Evolutionary conservation across 2,888 invertebrate genomes (phyloP), one percentile per base, ranked within the genome.

Genomic region (Polyploca ridens): DNA sequence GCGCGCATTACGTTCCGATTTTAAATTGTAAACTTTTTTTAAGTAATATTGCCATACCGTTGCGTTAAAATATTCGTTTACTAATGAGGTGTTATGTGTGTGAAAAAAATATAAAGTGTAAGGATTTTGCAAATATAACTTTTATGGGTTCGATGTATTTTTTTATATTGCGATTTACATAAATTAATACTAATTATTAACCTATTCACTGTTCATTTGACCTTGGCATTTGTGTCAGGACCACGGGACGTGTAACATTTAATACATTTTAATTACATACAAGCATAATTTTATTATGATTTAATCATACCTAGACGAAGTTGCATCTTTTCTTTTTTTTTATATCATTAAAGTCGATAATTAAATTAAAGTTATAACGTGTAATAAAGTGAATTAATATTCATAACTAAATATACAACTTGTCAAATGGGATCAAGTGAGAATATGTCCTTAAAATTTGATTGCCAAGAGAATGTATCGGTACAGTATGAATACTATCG

Each of bases 1-100:
- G 75, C 79, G 82, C 84, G 83, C 83, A 71, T 63, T 65, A 62
- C 71, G 63, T 74, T 77, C 71, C 69, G 69, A 74, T 74, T 74
- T 78, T 71, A 70, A 71, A 73, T 67, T 68, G 63, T 71, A 66
- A 68, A 69, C 66, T 71, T 69, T 64, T 66, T 61, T 60, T 72
- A 66, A 10, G 57, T 67, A 64, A 59, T 60, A 62, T 63, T 65
- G 41, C 62, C 46, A 62, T 41, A 41, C 3, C 46, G 65, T 59
- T 49, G 49, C 49, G 16, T 62, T 54, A 41, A 65, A 64, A 58
- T 58, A 10, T 7, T 10, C 62, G 65, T 69, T 74, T 67, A 70
- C 73, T 70, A 70, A 81, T 77, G 73, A 79, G 80, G 78, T 81
- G 76, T 73, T 70, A 35, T 49, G 61, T 63, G 49, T 62, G 33